Percentiles rank a stretch among this genome's conserved stretches.
Conservation (phyloP, 2,888 invertebrate species). For the Copidosoma aretas region DNA sequence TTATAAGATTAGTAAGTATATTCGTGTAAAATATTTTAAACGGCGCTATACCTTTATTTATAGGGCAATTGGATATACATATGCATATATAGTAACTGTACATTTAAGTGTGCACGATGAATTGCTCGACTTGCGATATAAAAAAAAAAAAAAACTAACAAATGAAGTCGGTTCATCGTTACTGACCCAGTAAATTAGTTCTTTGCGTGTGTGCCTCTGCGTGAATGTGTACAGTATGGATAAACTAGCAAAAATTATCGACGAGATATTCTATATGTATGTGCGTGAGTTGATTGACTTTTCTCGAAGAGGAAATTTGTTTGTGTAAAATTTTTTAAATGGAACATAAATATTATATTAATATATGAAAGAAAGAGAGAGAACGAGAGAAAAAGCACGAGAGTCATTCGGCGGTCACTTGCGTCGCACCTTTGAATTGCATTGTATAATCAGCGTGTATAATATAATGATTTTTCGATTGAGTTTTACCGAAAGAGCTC, state of each 20-base stretch:
- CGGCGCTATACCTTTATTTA: constrained; percentile 31
- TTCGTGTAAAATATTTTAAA: constrained; percentile 31
- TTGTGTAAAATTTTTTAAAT: constrained; percentile 18
- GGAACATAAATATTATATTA: constrained; percentile 11
- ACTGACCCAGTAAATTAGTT: constrained; percentile 34
- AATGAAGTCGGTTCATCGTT: constrained; percentile 24
- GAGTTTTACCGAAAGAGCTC: constrained; percentile 16
- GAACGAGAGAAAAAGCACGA: constrained; percentile 18
- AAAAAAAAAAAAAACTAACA: constrained; percentile 5
- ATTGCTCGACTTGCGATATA: constrained; percentile 54
- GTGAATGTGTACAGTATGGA: constrained; percentile 29
- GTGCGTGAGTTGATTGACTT: not conserved
- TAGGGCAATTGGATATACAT: constrained; percentile 43
- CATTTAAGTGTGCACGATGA: constrained; percentile 49
- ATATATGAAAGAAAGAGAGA: constrained; percentile 1
- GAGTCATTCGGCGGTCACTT: constrained; percentile 25
- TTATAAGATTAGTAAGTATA: constrained; percentile 21
- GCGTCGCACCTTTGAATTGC: constrained; percentile 35
- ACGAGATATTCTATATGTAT: constrained; percentile 15
- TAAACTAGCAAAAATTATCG: constrained; percentile 8
- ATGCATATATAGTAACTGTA: constrained; percentile 39
- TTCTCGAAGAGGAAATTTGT: constrained; percentile 19
- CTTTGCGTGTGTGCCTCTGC: constrained; percentile 21
- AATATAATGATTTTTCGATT: constrained; percentile 35
- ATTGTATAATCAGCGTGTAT: constrained; percentile 36